Base-by-base conservation (phyloP, 2,797 vertebrate genomes). In the Pseudochaenichthys georgianus region DNA sequence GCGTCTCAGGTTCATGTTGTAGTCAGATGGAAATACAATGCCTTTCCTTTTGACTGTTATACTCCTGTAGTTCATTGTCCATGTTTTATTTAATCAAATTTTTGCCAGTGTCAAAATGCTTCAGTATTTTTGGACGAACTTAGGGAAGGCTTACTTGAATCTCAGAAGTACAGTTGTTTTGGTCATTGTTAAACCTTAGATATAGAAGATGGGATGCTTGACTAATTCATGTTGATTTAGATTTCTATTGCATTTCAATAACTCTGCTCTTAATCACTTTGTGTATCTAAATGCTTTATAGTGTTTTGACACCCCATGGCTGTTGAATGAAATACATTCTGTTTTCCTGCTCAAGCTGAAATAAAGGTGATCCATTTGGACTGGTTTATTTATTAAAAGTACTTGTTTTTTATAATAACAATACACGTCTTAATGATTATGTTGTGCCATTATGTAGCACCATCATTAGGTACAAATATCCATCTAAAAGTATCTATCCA, bases 1-100 rank as follows among this genome's bases (percentile, higher is more conserved):
- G 50, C 51, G 70, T 84, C 78, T 86, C 82, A 84, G 83, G 85
- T 82, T 82, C 34, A 51, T 13, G 74, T 61, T 73, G 68, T 51
- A 41, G 28, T 53, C 34, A 42, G 71, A 51, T 46, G 74, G 75
- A 41, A 64, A 59, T 58, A 50, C 23, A 60, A 13, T 78, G 67
- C 41, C 48, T 31, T 63, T 60, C 17, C 45, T 48, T 45, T 64
- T 19, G 31, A 64, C 5, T 13, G 46, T 74, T 34, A 60, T 43
- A 60, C 19, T 48, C 64, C 12, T 11, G 50, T 58, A 38, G 19
- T 65, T 76, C 11, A 73, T 13, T 28, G 13, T 71, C 64, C 43
- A n/a, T 57, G 53, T 64, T 59, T 54, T 55, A 9, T 64, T 54
- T 38, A 1, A 38, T 48, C 64, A 59, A 57, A 21, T 17, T 58